Evolutionary conservation across 2,888 invertebrate genomes (phyloP), one percentile per base, ranked within the genome.

Genomic region (Bombylius major): DNA sequence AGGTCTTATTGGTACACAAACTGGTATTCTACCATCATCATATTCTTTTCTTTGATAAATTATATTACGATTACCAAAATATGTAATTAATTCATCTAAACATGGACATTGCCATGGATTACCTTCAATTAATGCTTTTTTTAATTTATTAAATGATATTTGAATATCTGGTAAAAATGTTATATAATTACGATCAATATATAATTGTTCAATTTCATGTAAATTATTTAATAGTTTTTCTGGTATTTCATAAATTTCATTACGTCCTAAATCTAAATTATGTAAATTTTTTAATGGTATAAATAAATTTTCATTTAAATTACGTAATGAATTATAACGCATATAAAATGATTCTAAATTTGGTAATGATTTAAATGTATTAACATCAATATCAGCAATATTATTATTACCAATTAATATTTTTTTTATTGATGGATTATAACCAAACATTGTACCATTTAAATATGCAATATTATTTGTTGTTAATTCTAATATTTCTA

Each of bases 21-120:
- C 58, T 0, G 72, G 67, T 39, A 65, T 66, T 33, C 65, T 58
- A 0, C 72, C 72, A 39, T 59, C 65, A 57, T 64, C 69, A 9
- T 63, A 65, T 39, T 67, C 67, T 4, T 64, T 56, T 0, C 66
- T 66, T 46, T 52, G n/a, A 54, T 68, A 72, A 0, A 59, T 60
- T 5, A 71, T 60, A 0, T 59, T 49, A 6, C 60, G 62, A 14
- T 48, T 39, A 2, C 62, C 59, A 12, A 71, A 55, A 65, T 65
- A 72, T 0, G 58, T 55, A 12, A 67, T 60, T 12, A 72, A 54
- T 42, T 65, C 65, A 31, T 64, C 59, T 6, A 69, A 64, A 52
- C 72, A 72, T 0, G 65, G 64, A 59, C 72, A 72, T 53, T 73
- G 71, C 72, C 73, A 73, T 1, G 72, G 72, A 62, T 73, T 73